A percentile compares a stretch with the other conserved stretches of the same genome.
Evolutionary conservation across 37 sponge, comb jelly and placozoan genomes (phyloP).

Genomic region (Tethya wilhelma): DNA sequence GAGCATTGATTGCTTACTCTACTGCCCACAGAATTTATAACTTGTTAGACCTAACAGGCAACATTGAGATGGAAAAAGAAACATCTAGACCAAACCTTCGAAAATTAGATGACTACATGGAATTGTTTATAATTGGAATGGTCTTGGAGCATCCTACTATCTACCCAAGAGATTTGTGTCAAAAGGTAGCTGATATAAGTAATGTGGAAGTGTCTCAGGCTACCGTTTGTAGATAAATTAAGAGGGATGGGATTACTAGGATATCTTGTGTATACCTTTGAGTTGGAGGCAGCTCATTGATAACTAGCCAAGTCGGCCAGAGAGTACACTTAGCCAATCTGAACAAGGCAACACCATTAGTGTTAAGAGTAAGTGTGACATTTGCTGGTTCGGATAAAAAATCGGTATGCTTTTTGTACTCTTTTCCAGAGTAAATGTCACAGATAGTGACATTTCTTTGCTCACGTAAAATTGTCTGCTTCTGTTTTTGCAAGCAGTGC

Average conservation of each 20-base stretch:
- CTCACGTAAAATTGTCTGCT: too few relatives aligned
- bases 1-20: too few relatives aligned
- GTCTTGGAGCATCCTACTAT: constrained; percentile 10
- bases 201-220: background rate
- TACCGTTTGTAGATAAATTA: constrained; percentile 7
- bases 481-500: too few relatives aligned
- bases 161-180: constrained; percentile 7
- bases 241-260: constrained; percentile 16
- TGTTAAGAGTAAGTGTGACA: background rate
- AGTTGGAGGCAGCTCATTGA: background rate
- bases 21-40: too few relatives aligned
- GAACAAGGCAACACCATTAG: background rate
- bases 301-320: background rate
- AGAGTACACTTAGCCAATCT: background rate
- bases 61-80: too few relatives aligned
- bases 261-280: constrained; percentile 7
- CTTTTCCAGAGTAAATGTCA: background rate
- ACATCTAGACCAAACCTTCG: too few relatives aligned
- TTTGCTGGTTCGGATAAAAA: background rate
- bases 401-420: background rate
- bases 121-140: constrained; percentile 7
- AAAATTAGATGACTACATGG: too few relatives aligned
- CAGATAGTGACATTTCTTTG: too few relatives aligned
- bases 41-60: too few relatives aligned
- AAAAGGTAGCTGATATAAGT: background rate